Evolutionary conservation across 2,797 vertebrate species (phyloP), one percentile per base, ranked within the genome.

Genomic region (Pristis pectinata): DNA sequence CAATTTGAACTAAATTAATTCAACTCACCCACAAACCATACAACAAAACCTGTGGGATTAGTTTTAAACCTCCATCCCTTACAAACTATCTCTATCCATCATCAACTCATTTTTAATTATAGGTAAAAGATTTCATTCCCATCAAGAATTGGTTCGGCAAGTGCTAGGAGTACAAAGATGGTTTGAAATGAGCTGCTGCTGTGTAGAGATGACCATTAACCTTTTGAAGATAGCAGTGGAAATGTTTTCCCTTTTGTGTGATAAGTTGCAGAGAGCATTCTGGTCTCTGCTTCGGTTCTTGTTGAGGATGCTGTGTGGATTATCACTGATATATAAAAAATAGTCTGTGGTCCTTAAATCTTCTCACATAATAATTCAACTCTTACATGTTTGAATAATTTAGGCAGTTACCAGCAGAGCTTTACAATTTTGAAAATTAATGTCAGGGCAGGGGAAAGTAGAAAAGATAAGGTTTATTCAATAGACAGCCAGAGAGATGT

Each of bases 1-100:
- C 87, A 91, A 91, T 41, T 67, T 91, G 87, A 67, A 91, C 9
- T 41, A n/a, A 91, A 91, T 91, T 91, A 91, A 91, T 91, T 91
- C 61, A 91, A 91, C 87, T 91, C 87, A 41, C 87, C 87, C 37
- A 91, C 59, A 91, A 91, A 67, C 59, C 15, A 67, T 67, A 41
- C 19, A 41, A 61, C 59, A 67, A 91, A 91, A 91, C 87, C 61
- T 27, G 61, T 10, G n/a, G 87, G 87, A 91, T 67, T 91, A 91
- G 87, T 91, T 67, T 91, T 64, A 91, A 91, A 64, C 61, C 87
- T 91, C 61, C 87, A 91, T 91, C 87, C 61, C 85, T 37, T 24
- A 61, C n/a, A 91, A 91, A 91, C n/a, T 91, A 91, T 91, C 59
- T 91, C 87, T 67, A 37, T 41, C 61, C 59, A 19, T 67, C 87